These are phyloP conservation scores for Saguinus imperator DNA, from an alignment of 2,113 vertebrate genomes.

Conservation along the genomic window DNA sequence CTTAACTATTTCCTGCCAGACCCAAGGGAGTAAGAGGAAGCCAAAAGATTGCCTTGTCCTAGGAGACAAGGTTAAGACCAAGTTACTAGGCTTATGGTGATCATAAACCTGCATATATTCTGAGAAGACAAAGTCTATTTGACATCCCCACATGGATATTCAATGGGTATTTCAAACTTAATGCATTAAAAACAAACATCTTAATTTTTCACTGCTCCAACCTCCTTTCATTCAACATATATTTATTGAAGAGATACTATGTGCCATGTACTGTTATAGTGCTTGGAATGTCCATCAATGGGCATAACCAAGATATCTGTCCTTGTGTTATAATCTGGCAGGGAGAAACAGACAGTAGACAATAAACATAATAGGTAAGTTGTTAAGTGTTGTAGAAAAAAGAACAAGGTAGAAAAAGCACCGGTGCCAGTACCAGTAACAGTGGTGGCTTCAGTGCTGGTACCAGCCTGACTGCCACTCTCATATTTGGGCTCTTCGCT, in stretches of 20 bases:
- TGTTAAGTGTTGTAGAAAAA: background rate
- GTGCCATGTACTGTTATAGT: background rate
- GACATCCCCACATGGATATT: background rate
- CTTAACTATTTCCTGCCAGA: background rate
- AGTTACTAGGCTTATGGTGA: background rate
- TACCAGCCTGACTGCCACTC: slow-evolving; percentile 62
- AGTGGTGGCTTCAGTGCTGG: slow-evolving; percentile 47
- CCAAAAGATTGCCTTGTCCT: background rate
- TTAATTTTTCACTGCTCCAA: background rate
- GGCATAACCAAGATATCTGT: background rate
- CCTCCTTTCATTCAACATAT: background rate
- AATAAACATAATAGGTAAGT: background rate
- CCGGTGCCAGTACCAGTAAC: background rate
- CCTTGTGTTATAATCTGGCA: background rate
- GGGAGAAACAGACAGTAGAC: background rate
- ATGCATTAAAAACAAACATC: slow-evolving; percentile 3
- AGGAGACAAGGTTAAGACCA: background rate
- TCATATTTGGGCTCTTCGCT: slow-evolving; percentile 70
- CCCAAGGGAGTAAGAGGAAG: background rate
- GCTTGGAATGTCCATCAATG: background rate
- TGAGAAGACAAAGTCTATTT: background rate
- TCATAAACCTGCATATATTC: background rate
- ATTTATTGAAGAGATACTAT: background rate
- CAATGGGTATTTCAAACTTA: background rate
- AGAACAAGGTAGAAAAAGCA: background rate